Evolutionary conservation across 2,888 invertebrate species (phyloP).

Genomic region (Sarcophaga variegata): DNA sequence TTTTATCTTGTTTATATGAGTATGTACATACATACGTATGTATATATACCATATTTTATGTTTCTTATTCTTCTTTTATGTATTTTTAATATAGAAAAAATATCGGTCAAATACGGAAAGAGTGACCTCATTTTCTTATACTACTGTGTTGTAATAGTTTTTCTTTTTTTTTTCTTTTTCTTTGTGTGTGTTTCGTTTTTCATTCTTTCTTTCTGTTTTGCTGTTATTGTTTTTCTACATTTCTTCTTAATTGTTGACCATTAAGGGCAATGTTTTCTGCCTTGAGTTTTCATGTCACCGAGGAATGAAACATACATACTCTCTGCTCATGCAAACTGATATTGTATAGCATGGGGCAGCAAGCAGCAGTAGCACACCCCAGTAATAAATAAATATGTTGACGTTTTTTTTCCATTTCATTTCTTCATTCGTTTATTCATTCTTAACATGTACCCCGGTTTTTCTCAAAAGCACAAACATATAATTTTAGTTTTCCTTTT

Average conservation of each 20-base stretch:
- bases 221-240: slow-evolving; percentile 33
- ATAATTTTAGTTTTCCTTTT: slow-evolving; percentile 20
- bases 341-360: slow-evolving; percentile 1
- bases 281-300: slow-evolving; percentile 67
- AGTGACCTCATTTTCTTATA: slow-evolving; percentile 62
- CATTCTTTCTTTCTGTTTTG: background rate
- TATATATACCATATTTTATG: too few species aligned
- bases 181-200: too few species aligned
- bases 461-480: slow-evolving; percentile 14
- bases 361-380: background rate
- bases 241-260: slow-evolving; percentile 72
- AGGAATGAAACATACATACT: slow-evolving; percentile 11
- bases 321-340: background rate
- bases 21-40: too few species aligned
- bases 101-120: slow-evolving; percentile 67
- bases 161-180: too few species aligned
- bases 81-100: slow-evolving; percentile 46
- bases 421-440: background rate
- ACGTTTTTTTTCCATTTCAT: background rate
- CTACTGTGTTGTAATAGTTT: slow-evolving; percentile 10
- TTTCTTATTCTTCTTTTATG: slow-evolving; percentile 5
- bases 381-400: slow-evolving; percentile 38
- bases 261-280: slow-evolving; percentile 75
- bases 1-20: background rate
- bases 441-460: slow-evolving; percentile 22